Base-by-base conservation (phyloP, 2,113 vertebrate genomes). In the Pygathrix nemaeus region DNA sequence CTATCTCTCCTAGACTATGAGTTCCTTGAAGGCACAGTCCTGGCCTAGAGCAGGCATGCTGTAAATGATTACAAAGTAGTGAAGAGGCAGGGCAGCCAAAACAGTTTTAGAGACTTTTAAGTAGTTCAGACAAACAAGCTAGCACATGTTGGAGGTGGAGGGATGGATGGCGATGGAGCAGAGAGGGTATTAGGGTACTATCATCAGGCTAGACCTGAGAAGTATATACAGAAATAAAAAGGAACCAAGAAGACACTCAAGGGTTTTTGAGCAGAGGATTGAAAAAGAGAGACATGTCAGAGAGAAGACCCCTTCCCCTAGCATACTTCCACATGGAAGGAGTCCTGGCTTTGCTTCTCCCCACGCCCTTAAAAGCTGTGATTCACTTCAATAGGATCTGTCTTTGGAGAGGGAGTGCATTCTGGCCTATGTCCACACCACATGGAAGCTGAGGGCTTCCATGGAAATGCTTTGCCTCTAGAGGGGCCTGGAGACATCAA, bases 91-190 rank as follows among this genome's bases (percentile, higher is more conserved):
- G 66, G 52, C 55, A 45, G 87, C 72, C 12, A 68, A 59, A 48
- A 20, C 2, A 3, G 48, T 45, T 79, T 84, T 25, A 90, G 66
- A 78, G 66, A 81, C 20, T 17, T 10, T 70, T 40, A 72, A 88
- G 55, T 25, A 72, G 12, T 83, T 84, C 91, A 85, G 80, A 48
- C 91, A 81, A 91, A 45, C 48, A 50, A 30, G 20, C 30, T n/a
- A 40, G 78, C 10, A 10, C 2, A 23, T 11, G 80, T 30, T 35
- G 38, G 21, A 38, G 16, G 12, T 35, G 35, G 12, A 21, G 4
- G 61, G 27, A 55, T 1, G 79, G 79, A 4, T 66, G 50, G 48
- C 20, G 12, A 76, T 4, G 13, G 40, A 78, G 50, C 3, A 0
- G 25, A 96, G 40, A 89, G 59, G 82, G 66, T 55, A 55, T n/a